Percentiles rank a stretch among this genome's conserved stretches.
phyloP scores from a whole-genome alignment of 1,140 invertebrate genomes.

The Sycophila sp. region DNA sequence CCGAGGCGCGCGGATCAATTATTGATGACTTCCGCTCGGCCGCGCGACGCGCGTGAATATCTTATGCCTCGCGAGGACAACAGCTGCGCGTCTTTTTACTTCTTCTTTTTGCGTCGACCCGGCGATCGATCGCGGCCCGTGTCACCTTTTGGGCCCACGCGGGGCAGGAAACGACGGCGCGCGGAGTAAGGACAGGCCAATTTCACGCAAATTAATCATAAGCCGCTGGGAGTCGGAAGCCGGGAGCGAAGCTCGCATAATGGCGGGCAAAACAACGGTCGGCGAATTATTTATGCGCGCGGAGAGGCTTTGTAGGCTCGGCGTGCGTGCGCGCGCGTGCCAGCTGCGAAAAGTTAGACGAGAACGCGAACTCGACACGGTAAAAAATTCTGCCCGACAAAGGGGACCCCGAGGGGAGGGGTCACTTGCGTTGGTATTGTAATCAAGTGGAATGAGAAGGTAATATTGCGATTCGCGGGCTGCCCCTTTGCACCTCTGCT shows the following conservation, averaged over 20 bases:
- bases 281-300: slow-evolving; percentile 12
- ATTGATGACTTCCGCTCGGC: too few species aligned
- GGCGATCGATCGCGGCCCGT: too few species aligned
- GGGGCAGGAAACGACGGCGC: too few species aligned
- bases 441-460: background rate
- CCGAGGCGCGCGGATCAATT: too few species aligned
- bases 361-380: background rate
- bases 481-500: too few species aligned
- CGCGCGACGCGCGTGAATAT: too few species aligned
- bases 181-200: too few species aligned
- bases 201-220: background rate
- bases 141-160: too few species aligned
- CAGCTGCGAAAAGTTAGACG: slow-evolving; percentile 20
- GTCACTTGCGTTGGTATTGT: slow-evolving; percentile 14
- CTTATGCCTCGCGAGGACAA: too few species aligned
- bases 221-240: background rate
- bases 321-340: background rate
- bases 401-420: background rate
- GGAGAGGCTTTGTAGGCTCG: background rate
- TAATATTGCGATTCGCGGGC: background rate
- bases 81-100: too few species aligned
- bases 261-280: background rate
- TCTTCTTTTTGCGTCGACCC: too few species aligned
- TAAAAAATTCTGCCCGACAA: background rate
- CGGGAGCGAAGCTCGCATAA: background rate